Evolutionary conservation across 2,888 invertebrate species (phyloP).

Genomic region (Lycophotia porphyrea): DNA sequence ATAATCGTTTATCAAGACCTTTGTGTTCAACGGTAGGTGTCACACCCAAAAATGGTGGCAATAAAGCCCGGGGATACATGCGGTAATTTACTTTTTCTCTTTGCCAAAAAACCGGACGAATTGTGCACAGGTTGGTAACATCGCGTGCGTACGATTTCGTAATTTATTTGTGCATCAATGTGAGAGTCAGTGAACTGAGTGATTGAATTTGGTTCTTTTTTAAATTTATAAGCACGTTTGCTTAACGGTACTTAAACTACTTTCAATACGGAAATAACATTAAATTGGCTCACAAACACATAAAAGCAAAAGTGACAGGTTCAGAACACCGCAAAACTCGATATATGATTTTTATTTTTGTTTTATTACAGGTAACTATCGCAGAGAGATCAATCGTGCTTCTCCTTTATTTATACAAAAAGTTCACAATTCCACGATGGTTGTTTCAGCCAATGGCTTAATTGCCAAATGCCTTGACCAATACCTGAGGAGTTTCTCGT

Average conservation of each 20-base stretch:
- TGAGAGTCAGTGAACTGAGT: slow-evolving; percentile 27
- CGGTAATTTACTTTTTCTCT: slow-evolving; percentile 24
- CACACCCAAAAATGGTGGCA: slow-evolving; percentile 18
- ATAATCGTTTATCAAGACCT: slow-evolving; percentile 2
- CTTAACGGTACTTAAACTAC: background rate
- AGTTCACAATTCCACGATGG: background rate
- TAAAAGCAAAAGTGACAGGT: background rate
- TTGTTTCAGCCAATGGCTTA: too few relatives aligned
- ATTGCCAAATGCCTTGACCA: too few relatives aligned
- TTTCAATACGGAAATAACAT: slow-evolving; percentile 14
- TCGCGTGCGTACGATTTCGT: slow-evolving; percentile 32
- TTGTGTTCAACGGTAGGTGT: slow-evolving; percentile 16
- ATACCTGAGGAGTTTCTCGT: too few relatives aligned
- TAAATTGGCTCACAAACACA: background rate
- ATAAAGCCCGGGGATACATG: slow-evolving; percentile 1
- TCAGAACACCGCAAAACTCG: background rate
- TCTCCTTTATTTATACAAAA: background rate
- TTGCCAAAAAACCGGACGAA: slow-evolving; percentile 21
- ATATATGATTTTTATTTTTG: background rate
- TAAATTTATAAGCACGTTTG: background rate
- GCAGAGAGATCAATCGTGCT: background rate
- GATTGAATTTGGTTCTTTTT: slow-evolving; percentile 4
- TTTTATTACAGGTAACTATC: background rate
- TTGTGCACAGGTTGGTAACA: slow-evolving; percentile 34
- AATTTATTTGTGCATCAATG: slow-evolving; percentile 31